Percentiles rank a stretch among this genome's conserved stretches.
phyloP scores from a whole-genome alignment of 2,113 vertebrate species.

The Danio rerio region GRCz12tu NC_133185.1:9156001-9156500 shows the following conservation, averaged over 20 bases:
- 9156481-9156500: too few relatives aligned
- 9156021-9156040: conserved; percentile 76
- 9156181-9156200: neutral
- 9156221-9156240: neutral
- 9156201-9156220: conserved; percentile 14
- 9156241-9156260: neutral
- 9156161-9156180: neutral
- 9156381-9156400: neutral
- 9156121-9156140: conserved; percentile 7
- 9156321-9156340: neutral
- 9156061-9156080: conserved; percentile 63
- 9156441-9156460: neutral
- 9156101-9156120: conserved; percentile 17
- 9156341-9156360: neutral
- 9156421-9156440: neutral
- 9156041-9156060: conserved; percentile 71
- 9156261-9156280: neutral
- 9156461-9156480: neutral
- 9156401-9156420: neutral
- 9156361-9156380: neutral
- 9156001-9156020: conserved; percentile 61
- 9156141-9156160: conserved; percentile 38
- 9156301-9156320: neutral
- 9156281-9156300: neutral
- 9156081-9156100: conserved; percentile 46